Evolutionary conservation across 2,888 invertebrate genomes (phyloP), one percentile per base, ranked within the genome.

Genomic region (Cephus spinipes): DNA sequence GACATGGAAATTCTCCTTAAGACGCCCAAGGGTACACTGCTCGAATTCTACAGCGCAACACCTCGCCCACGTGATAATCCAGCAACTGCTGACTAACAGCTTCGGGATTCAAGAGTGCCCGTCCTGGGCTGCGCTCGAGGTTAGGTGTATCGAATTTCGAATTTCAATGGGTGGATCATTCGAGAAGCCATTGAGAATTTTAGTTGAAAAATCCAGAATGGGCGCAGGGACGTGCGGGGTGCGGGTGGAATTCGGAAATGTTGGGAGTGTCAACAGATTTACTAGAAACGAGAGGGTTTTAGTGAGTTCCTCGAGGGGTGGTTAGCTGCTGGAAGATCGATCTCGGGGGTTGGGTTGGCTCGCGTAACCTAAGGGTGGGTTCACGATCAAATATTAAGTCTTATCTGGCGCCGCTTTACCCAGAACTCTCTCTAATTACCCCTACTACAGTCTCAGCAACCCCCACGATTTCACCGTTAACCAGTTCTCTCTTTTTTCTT

Each of bases 341-440:
- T 83, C 82, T 83, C 81, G 79, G 77, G 82, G 80, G 75, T 74
- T 74, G 77, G 79, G 80, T 84, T 82, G 87, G 84, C 87, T 85
- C 86, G 84, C 83, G 85, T 81, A 83, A 88, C 84, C 86, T 86
- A 86, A 87, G 87, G 89, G 87, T 85, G 87, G 87, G 86, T 85
- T 84, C 86, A 84, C 90, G 90, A 90, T 90, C 90, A 90, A 90
- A 90, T 90, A 90, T 90, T 90, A 90, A 90, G 90, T 89, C 89
- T 90, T 90, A 89, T 90, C 89, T 88, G 89, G 90, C 90, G 89
- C 88, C 89, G 88, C 86, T 89, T 89, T 88, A 88, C 86, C 86
- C 86, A 85, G 86, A 87, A 87, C 85, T 82, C 84, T 78, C 68
- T 78, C 77, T 82, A 69, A 69, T 69, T 69, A 69, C 69, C 69